phyloP scores from a whole-genome alignment of 2,888 invertebrate species.

The Sinhomidia bicolor region DNA sequence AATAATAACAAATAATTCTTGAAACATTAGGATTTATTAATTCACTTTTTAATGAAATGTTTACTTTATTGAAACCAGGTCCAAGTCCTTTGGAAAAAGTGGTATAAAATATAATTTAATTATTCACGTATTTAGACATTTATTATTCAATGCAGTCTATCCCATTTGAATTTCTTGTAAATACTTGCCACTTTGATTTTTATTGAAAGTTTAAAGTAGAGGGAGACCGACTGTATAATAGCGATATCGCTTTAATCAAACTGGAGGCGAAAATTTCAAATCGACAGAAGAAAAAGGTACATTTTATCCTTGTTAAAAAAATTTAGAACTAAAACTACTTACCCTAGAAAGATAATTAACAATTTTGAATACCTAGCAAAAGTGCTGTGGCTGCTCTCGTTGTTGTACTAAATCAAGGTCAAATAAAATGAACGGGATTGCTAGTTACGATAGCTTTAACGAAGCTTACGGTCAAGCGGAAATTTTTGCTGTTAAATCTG shows the following conservation, averaged over 20 bases:
- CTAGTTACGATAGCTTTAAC: background rate
- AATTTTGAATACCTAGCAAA: background rate
- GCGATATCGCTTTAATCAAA: constrained; percentile 35
- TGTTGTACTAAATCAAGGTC: constrained; percentile 11
- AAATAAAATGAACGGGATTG: background rate
- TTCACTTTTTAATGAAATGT: background rate
- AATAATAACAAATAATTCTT: background rate
- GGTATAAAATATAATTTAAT: background rate
- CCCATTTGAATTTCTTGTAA: background rate
- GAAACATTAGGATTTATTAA: background rate
- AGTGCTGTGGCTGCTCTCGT: constrained; percentile 25
- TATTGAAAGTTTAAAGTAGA: background rate
- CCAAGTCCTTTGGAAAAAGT: background rate
- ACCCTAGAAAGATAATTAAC: background rate
- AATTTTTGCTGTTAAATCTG: background rate
- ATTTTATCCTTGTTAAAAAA: background rate
- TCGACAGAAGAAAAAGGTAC: constrained; percentile 49
- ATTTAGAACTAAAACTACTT: background rate
- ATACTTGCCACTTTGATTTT: background rate
- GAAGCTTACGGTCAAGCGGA: background rate
- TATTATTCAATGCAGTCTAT: background rate
- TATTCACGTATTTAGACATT: background rate
- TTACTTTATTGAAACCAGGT: background rate
- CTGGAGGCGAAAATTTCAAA: background rate
- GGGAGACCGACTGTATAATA: constrained; percentile 18